Evolutionary conservation across 2,797 vertebrate species (phyloP).

Genomic region (Premnoplex brunnescens): DNA sequence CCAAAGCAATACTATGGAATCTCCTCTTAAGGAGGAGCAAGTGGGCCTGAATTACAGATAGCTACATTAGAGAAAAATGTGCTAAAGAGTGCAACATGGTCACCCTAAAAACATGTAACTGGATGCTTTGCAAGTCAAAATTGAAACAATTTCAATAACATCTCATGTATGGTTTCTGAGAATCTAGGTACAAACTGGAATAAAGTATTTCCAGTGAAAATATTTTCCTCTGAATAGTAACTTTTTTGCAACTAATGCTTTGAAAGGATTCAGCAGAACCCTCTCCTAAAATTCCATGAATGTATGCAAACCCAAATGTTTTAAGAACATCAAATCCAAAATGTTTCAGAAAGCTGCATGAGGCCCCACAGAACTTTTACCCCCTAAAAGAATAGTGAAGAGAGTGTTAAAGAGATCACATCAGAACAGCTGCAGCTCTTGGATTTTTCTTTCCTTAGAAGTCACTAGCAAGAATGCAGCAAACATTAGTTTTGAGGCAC

Average conservation of each 20-base stretch:
- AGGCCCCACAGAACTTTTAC: not conserved
- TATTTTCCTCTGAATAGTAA: not conserved
- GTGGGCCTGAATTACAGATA: not conserved
- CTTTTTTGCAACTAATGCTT: not conserved
- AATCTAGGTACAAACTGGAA: not conserved
- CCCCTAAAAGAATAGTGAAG: not conserved
- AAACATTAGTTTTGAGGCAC: not conserved
- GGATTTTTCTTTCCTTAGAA: not conserved
- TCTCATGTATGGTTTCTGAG: not conserved
- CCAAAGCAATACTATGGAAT: not conserved
- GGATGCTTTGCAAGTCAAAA: not conserved
- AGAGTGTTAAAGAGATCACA: not conserved
- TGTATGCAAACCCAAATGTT: not conserved
- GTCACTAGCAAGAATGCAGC: not conserved
- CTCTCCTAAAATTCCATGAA: not conserved
- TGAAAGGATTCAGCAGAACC: not conserved
- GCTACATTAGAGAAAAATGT: not conserved
- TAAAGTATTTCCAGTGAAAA: not conserved
- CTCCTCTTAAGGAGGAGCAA: not conserved
- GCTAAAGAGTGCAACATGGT: not conserved
- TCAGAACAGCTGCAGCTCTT: not conserved
- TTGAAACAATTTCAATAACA: not conserved
- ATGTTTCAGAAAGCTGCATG: not conserved
- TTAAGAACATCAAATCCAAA: not conserved
- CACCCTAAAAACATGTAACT: not conserved